Base-by-base conservation (phyloP, 1,140 invertebrate species). In the Drosophila sproati region DNA sequence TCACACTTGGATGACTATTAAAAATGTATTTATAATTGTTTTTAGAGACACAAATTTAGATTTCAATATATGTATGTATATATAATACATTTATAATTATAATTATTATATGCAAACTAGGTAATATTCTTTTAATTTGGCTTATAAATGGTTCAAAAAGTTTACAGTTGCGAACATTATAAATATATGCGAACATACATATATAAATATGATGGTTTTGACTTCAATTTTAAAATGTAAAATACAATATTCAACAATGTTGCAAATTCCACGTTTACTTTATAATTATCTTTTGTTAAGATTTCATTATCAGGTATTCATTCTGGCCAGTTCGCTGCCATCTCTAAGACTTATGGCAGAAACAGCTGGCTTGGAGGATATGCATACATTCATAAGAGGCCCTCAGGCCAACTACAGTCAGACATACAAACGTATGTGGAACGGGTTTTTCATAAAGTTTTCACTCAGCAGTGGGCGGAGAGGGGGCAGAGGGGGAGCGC, bases 371-470 rank as follows among this genome's bases (percentile, higher is more conserved):
- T 54, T 32, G 32, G 12, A 7, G 12, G 10, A n/a, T 34, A 12
- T 32, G 31, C 3, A 12, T 28, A 35, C 39, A 56, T 29, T 20
- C 20, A 29, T 39, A 41, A 37, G 1, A 56, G 54, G 6, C 29
- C 10, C 54, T 56, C 8, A 43, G 35, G 12, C 10, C 29, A 45
- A 35, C 32, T 20, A 5, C 5, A 20, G 12, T 12, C 10, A 6
- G 28, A 48, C 7, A 34, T 41, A 29, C 70, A 67, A 6, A 41
- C 7, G 3, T 43, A n/a, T 43, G 10, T 4, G 68, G n/a, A 73
- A 73, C 64, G 63, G 66, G 52, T 73, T 82, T 82, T 87, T 76
- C 66, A 88, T 80, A 88, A 88, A 83, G 62, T 88, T 87, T 56
- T 37, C 54, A 51, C 64, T 61, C 66, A 70, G 62, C 37, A 34